Percentiles rank a stretch among this genome's conserved stretches.
Conservation (phyloP, 2,113 vertebrate genomes). For the Grammomys dolichurus region DNA sequence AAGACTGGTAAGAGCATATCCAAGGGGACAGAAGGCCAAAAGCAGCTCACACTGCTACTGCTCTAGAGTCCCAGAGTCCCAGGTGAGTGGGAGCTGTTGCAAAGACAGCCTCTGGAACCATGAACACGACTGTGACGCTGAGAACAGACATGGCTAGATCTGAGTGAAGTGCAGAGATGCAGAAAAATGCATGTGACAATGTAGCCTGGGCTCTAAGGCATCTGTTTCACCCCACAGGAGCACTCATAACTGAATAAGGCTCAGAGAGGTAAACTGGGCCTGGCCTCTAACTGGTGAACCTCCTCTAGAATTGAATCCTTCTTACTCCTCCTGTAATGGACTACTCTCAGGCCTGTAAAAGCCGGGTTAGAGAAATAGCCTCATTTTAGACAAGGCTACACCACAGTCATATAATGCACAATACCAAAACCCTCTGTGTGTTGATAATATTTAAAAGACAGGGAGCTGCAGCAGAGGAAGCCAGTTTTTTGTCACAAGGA, state of each 20-base stretch:
- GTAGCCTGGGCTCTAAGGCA: background rate
- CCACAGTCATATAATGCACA: background rate
- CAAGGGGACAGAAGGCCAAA: background rate
- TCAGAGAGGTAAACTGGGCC: background rate
- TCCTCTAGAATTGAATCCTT: background rate
- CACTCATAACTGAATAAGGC: background rate
- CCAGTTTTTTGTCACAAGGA: background rate
- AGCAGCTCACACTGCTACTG: background rate
- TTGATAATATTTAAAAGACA: background rate
- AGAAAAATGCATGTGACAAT: background rate
- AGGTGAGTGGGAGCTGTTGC: background rate
- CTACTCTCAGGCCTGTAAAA: background rate
- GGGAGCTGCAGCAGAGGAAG: slow-evolving; percentile 8
- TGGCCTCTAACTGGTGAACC: background rate
- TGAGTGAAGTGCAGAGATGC: background rate
- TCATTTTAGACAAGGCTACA: background rate
- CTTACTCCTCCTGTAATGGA: background rate
- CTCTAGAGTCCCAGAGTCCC: background rate
- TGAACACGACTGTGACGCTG: background rate
- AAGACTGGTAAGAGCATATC: background rate
- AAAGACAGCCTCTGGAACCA: background rate
- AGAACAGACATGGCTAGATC: background rate
- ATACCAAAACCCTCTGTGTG: background rate
- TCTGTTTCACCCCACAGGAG: too few species aligned
- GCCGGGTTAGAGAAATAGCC: background rate